Evolutionary conservation across 2,888 invertebrate species (phyloP).

Genomic region (Biston stratarius): DNA sequence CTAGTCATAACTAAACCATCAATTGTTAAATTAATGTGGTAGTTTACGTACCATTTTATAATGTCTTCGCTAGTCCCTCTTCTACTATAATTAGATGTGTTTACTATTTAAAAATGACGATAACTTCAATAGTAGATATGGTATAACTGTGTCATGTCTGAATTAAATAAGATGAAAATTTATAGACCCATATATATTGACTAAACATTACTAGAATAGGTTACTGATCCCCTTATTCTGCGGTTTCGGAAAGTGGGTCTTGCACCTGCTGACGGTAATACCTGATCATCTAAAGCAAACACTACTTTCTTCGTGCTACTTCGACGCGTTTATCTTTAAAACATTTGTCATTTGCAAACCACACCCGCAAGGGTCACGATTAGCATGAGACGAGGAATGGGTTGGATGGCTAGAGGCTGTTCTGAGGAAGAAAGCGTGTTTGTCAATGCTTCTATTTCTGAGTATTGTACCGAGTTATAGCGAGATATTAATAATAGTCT

Average conservation of each 20-base stretch:
- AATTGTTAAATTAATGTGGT: too few relatives aligned
- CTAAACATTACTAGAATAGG: background rate
- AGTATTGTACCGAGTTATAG: conserved; percentile 3
- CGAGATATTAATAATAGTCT: background rate
- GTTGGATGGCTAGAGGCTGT: conserved; percentile 47
- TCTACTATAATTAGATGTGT: too few relatives aligned
- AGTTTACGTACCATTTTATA: too few relatives aligned
- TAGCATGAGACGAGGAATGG: conserved; percentile 56
- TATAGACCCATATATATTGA: conserved; percentile 2
- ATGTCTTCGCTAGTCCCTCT: too few relatives aligned
- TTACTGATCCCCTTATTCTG: background rate
- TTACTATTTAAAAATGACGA: too few relatives aligned
- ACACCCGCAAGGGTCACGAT: conserved; percentile 55
- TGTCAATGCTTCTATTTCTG: conserved; percentile 27
- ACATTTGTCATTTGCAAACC: conserved; percentile 56
- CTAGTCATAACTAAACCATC: too few relatives aligned
- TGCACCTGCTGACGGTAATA: conserved; percentile 24
- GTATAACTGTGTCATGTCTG: too few relatives aligned
- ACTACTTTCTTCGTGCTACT: conserved; percentile 59
- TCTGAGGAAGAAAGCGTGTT: conserved; percentile 36
- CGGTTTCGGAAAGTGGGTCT: conserved; percentile 26
- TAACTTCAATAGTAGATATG: too few relatives aligned
- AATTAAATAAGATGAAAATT: background rate
- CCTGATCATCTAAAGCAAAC: conserved; percentile 29
- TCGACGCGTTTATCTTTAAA: conserved; percentile 47